Percentiles rank a stretch among this genome's conserved stretches.
These are phyloP conservation scores for Hyles lineata DNA, from an alignment of 2,888 invertebrate species.

Conservation along the genomic window DNA sequence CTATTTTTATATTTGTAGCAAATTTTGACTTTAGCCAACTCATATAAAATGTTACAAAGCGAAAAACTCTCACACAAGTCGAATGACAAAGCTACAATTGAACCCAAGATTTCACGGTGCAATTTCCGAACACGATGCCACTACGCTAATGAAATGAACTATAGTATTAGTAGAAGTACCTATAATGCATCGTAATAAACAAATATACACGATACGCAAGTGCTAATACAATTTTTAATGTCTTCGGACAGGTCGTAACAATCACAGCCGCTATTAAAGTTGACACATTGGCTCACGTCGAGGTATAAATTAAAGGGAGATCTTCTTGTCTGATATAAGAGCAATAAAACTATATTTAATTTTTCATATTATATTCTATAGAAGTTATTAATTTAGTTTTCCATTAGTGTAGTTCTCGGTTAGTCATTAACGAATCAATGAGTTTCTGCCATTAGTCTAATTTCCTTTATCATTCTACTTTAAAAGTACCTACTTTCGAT, in stretches of 20 bases:
- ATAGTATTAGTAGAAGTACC: neutral
- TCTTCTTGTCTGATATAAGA: neutral
- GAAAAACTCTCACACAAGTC: no score
- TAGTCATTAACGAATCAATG: no score
- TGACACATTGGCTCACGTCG: slow-evolving; percentile 11
- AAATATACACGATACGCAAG: neutral
- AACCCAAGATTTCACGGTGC: no score
- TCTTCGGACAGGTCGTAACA: slow-evolving; percentile 19
- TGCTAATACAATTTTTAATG: neutral
- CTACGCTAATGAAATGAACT: no score
- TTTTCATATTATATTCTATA: neutral
- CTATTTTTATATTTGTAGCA: no score
- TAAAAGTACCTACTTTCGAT: neutral
- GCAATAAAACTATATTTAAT: slow-evolving; percentile 1
- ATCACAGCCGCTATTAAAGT: slow-evolving; percentile 15
- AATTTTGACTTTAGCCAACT: no score
- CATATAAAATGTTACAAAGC: no score
- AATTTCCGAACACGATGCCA: no score
- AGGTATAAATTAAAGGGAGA: neutral
- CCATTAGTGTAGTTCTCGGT: no score
- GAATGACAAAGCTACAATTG: no score
- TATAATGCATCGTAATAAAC: neutral
- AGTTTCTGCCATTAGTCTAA: no score
- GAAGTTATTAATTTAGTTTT: neutral
- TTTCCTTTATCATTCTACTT: no score